These are phyloP conservation scores for Emys orbicularis DNA, from an alignment of 2,797 vertebrate genomes.

Conservation along the genomic window DNA sequence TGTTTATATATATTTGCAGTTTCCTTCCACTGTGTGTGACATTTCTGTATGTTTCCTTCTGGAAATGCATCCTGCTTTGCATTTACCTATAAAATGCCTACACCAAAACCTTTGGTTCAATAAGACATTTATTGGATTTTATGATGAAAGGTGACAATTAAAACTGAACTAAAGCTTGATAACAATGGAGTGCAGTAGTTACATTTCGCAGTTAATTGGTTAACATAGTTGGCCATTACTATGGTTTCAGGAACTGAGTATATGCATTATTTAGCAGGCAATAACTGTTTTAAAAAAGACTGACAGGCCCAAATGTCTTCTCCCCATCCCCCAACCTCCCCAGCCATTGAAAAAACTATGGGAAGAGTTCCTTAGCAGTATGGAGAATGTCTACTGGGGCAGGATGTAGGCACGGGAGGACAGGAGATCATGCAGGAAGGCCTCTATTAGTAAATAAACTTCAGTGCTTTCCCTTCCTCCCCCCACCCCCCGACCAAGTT, in stretches of 20 bases:
- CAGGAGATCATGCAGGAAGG: too few relatives aligned
- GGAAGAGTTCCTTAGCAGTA: background rate
- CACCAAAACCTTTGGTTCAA: too few relatives aligned
- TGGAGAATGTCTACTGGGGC: background rate
- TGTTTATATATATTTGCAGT: background rate
- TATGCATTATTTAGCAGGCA: background rate
- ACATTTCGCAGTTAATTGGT: background rate
- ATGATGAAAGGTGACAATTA: background rate
- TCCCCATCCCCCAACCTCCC: background rate
- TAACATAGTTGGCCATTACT: background rate
- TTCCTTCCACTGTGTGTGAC: background rate
- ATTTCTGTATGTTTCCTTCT: background rate
- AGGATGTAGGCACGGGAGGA: background rate
- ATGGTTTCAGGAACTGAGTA: background rate
- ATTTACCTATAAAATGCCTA: background rate
- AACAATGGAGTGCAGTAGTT: background rate
- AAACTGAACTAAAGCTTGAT: background rate
- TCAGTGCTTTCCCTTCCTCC: background rate
- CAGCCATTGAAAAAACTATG: background rate
- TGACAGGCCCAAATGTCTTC: background rate
- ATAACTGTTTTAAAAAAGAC: background rate
- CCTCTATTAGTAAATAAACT: background rate
- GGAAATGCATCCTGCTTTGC: background rate
- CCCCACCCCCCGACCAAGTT: background rate
- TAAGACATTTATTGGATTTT: background rate